Evolutionary conservation across 2,888 invertebrate species (phyloP).

Genomic region (Andrena trimmerana): DNA sequence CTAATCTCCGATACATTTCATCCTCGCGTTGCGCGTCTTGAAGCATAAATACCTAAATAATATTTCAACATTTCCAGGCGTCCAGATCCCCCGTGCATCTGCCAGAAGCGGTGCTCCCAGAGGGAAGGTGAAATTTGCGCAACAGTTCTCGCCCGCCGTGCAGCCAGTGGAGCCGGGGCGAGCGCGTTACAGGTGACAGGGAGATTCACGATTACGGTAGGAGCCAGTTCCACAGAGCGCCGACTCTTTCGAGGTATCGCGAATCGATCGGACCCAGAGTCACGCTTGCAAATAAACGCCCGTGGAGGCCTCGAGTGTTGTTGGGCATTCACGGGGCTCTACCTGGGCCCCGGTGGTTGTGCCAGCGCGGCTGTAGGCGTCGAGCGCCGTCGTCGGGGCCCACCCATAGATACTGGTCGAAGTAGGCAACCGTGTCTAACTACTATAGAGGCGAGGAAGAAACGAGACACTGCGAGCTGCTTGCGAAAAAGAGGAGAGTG

Average conservation of each 20-base stretch:
- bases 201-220: constrained; percentile 37
- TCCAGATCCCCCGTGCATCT: too few relatives aligned
- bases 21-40: too few relatives aligned
- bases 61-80: too few relatives aligned
- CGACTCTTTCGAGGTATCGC: constrained; percentile 68
- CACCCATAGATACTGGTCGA: constrained; percentile 66
- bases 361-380: constrained; percentile 54
- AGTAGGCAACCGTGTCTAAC: constrained; percentile 77
- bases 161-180: neutral
- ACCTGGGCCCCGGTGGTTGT: constrained; percentile 36
- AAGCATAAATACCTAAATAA: too few relatives aligned
- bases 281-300: constrained; percentile 75
- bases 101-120: too few relatives aligned
- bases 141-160: too few relatives aligned
- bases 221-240: constrained; percentile 43
- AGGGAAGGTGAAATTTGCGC: too few relatives aligned
- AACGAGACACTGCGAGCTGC: constrained; percentile 9
- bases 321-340: constrained; percentile 30
- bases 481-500: neutral
- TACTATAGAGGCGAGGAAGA: constrained; percentile 58
- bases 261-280: constrained; percentile 77
- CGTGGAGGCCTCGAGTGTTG: constrained; percentile 48
- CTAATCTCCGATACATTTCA: too few relatives aligned
- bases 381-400: constrained; percentile 56
- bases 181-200: constrained; percentile 16